Base-by-base conservation (phyloP, 2,797 vertebrate species). In the Sciurus vulgaris region DNA sequence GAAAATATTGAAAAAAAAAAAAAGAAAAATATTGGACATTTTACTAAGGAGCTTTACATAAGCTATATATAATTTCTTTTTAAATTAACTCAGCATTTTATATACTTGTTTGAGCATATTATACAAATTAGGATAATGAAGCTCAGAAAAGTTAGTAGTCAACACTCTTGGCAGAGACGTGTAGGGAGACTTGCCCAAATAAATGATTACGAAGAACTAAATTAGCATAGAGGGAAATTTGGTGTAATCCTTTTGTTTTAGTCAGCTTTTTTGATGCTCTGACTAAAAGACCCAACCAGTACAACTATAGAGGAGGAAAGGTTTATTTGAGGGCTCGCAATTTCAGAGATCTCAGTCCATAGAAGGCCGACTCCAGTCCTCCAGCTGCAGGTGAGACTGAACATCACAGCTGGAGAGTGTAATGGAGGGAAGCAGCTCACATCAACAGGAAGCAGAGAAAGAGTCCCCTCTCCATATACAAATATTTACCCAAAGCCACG, bases 111-210 rank as follows among this genome's bases (percentile, higher is more conserved):
- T 73, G 33, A 92, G 56, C 30, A 83, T 79, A 15, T 78, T 94
- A 74, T 82, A 61, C 20, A 91, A 47, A 30, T 78, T 89, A 84
- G 17, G 38, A 82, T 85, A 78, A 70, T 79, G 8, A 83, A 70
- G 8, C 95, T 94, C 20, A 93, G 59, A 84, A 93, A 77, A 65
- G 8, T 83, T 72, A 91, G 38, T n/a, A 76, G 35, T 73, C 10
- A 86, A 61, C 17, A 73, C 11, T 95, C 96, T 20, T 59, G 47
- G 26, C 12, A 61, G 56, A 87, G 14, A 59, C 63, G 47, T 69
- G 4, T 49, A 70, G 30, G 28, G n/a, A 95, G 35, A 47, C 2
- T 63, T 83, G 15, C 1, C 12, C 35, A 81, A 54, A 63, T 73
- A 89, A 89, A 30, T 63, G 4, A 65, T 56, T 76, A 77, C 30